Conservation (phyloP, 2,797 vertebrate genomes). For the Pempheris klunzingeri region DNA sequence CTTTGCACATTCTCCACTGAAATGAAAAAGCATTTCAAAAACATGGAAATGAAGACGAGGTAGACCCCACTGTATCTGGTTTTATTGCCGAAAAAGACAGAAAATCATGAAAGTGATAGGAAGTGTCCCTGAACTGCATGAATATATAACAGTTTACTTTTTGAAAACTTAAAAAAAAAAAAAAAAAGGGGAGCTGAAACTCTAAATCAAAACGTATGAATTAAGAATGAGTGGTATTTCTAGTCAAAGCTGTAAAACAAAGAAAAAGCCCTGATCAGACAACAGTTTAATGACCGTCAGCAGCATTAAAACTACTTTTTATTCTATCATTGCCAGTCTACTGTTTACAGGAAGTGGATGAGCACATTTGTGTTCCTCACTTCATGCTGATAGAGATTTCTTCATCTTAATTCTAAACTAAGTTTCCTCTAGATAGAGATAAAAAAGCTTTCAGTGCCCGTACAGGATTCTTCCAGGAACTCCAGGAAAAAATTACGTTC, state of each 20-base stretch:
- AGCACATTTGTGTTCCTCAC: slow-evolving; percentile 25
- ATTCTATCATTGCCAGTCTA: slow-evolving; percentile 10
- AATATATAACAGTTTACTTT: neutral
- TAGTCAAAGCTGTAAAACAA: slow-evolving; percentile 11
- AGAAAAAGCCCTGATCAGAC: slow-evolving; percentile 18
- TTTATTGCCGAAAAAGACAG: slow-evolving; percentile 18
- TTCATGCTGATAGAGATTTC: slow-evolving; percentile 29
- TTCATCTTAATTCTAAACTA: slow-evolving; percentile 26
- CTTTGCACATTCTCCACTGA: slow-evolving; percentile 35
- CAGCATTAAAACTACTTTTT: slow-evolving; percentile 13
- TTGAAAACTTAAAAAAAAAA: slow-evolving; percentile 17
- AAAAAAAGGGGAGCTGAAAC: slow-evolving; percentile 10
- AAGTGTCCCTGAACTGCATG: slow-evolving; percentile 40
- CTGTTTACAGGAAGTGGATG: slow-evolving; percentile 29
- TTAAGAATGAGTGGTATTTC: slow-evolving; percentile 12
- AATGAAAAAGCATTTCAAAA: slow-evolving; percentile 60
- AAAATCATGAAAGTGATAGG: slow-evolving; percentile 41
- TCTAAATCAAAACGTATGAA: slow-evolving; percentile 4
- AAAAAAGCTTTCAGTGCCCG: slow-evolving; percentile 20
- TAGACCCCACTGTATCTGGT: slow-evolving; percentile 12
- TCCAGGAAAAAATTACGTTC: neutral
- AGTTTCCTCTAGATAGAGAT: slow-evolving; percentile 42
- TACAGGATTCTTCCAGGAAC: slow-evolving; percentile 29
- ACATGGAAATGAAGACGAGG: slow-evolving; percentile 58
- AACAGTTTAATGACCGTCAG: slow-evolving; percentile 17